Base-by-base conservation (phyloP, 2,888 invertebrate species). In the Cephus spinipes region DNA sequence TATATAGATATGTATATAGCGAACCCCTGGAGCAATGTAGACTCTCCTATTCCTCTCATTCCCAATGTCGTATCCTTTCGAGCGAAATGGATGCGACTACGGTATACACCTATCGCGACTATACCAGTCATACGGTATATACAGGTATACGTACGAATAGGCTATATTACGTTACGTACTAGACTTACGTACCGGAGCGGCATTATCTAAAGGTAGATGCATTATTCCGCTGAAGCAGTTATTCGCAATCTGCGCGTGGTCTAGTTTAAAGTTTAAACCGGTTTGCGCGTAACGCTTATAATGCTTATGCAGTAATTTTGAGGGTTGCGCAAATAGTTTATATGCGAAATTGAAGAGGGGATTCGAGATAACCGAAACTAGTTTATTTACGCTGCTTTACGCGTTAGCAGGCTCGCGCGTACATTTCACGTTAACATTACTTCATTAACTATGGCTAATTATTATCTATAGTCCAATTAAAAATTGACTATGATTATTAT, bases 271-370 rank as follows among this genome's bases (percentile, higher is more conserved):
- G 68, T 73, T 76, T 76, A 73, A 80, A 79, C 78, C 77, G 78
- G 78, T 76, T 79, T 76, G 68, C 74, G 68, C 73, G 71, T 71
- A 75, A 69, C n/a, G 68, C 74, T 76, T 81, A 83, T 82, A 84
- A 87, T 82, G 84, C 85, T 84, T 81, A 79, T 83, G 82, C 81
- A 83, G 85, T 86, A 83, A 87, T 87, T 87, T 87, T 84, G 84
- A 81, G 83, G 83, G 77, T 78, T 79, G 36, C 75, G 82, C 85
- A 85, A 86, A 86, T 84, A 85, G 84, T 86, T 83, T 81, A 81
- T 76, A 81, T 80, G 79, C 81, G 75, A 84, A 84, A 85, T 79
- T 77, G 79, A 33, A 68, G 33, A 73, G 73, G 69, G 71, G n/a
- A 15, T 68, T 76, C 74, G 71, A 31, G 31, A 71, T 71, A 31